Conservation (phyloP, 2,113 vertebrate species). For the Myocastor coypus region DNA sequence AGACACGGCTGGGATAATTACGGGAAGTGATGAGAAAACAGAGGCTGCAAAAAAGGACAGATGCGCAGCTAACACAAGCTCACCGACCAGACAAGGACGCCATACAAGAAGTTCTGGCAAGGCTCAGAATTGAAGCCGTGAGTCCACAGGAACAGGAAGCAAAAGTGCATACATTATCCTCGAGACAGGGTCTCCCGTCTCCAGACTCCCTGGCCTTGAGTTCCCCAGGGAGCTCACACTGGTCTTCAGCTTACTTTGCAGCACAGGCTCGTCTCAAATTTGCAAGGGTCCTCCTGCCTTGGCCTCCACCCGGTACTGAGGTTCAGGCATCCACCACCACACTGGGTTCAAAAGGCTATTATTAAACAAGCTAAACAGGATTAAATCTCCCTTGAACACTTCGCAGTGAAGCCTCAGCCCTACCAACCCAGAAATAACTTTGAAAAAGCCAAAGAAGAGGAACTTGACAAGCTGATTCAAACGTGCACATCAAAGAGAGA, state of each 20-base stretch:
- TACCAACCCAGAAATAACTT: not conserved
- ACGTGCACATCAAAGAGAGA: not conserved
- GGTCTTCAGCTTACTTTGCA: no score
- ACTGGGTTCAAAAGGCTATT: not conserved
- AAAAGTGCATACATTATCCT: no score
- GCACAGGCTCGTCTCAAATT: no score
- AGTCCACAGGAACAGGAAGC: not conserved
- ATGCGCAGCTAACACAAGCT: not conserved
- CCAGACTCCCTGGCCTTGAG: no score
- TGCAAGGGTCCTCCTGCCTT: no score
- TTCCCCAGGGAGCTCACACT: no score
- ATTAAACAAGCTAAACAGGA: not conserved
- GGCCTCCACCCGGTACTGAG: no score
- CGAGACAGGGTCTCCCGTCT: no score
- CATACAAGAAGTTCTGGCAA: not conserved
- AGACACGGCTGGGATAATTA: not conserved
- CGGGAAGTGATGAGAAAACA: not conserved
- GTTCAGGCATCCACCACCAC: no score
- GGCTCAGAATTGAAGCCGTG: not conserved
- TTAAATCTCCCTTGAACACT: not conserved
- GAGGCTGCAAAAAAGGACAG: not conserved
- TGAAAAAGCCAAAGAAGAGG: not conserved
- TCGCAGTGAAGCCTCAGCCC: not conserved
- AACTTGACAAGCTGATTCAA: not conserved
- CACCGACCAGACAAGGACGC: not conserved